Conservation (phyloP, 2,888 invertebrate species). For the Tortrix viridana region DNA sequence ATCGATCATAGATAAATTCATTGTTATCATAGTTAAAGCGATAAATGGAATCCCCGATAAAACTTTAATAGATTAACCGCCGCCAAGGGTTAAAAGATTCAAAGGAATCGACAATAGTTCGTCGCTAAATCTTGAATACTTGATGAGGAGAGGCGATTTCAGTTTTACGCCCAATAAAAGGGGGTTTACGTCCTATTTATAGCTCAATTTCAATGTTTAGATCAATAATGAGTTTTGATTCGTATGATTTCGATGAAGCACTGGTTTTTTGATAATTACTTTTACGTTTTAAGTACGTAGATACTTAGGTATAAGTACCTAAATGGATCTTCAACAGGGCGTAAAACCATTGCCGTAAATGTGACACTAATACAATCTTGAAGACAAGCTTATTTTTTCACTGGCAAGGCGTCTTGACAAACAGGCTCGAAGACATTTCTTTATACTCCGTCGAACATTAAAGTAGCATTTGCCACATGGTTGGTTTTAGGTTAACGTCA, state of each 20-base stretch:
- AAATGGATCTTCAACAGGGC: slow-evolving; percentile 1
- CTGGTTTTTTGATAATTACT: not conserved
- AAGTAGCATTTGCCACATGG: slow-evolving; percentile 39
- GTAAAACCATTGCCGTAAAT: slow-evolving; percentile 10
- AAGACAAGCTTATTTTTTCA: slow-evolving; percentile 20
- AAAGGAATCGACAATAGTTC: slow-evolving; percentile 42
- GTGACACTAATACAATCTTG: slow-evolving; percentile 8
- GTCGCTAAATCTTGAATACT: slow-evolving; percentile 49
- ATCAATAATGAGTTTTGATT: slow-evolving; percentile 46
- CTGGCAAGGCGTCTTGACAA: slow-evolving; percentile 16
- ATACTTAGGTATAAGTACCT: not conserved
- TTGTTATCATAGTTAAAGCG: slow-evolving; percentile 36
- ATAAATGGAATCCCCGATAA: slow-evolving; percentile 47
- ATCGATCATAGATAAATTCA: slow-evolving; percentile 41
- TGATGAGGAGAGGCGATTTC: slow-evolving; percentile 50
- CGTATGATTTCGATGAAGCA: slow-evolving; percentile 6
- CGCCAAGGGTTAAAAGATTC: slow-evolving; percentile 35
- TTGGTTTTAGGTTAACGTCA: slow-evolving; percentile 55
- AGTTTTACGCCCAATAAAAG: slow-evolving; percentile 54
- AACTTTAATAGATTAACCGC: slow-evolving; percentile 37
- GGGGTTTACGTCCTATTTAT: slow-evolving; percentile 56
- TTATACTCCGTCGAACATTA: slow-evolving; percentile 34
- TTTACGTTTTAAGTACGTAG: not conserved
- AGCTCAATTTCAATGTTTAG: slow-evolving; percentile 50
- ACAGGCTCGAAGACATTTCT: slow-evolving; percentile 24